A percentile compares a stretch with the other conserved stretches of the same genome.
Conservation (phyloP, 2,113 vertebrate species). For the Dryoscopus gambensis region DNA sequence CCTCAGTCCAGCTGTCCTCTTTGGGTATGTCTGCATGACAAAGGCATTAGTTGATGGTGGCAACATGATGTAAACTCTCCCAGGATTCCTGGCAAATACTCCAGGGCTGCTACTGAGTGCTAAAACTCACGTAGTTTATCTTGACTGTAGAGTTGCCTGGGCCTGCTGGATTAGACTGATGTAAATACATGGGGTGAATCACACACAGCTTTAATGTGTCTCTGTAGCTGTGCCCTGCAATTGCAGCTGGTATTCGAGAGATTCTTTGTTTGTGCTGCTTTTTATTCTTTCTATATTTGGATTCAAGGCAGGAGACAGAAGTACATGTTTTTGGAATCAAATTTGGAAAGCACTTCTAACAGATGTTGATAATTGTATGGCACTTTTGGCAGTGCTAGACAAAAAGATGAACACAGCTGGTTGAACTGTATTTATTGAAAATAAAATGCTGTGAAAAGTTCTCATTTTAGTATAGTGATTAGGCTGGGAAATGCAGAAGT, state of each 20-base stretch:
- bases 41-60: not conserved
- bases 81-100: not conserved
- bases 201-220: not conserved
- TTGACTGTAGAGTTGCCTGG: not conserved
- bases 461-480: not conserved
- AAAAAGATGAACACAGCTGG: not conserved
- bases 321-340: not conserved
- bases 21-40: not conserved
- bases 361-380: constrained; percentile 31
- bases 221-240: not conserved
- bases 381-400: not conserved
- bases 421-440: constrained; percentile 38
- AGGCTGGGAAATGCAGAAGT: not conserved
- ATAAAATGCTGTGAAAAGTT: constrained; percentile 16
- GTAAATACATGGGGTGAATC: not conserved
- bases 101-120: not conserved
- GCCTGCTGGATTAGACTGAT: not conserved
- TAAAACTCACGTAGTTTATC: not conserved
- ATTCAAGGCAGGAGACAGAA: constrained; percentile 10
- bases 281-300: constrained; percentile 27
- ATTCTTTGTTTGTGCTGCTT: not conserved
- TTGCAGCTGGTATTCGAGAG: not conserved
- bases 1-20: not conserved
- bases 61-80: not conserved
- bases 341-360: constrained; percentile 18